These are phyloP conservation scores for Myotis brandtii DNA, from an alignment of 2,113 vertebrate species.

Conservation along the genomic window DNA sequence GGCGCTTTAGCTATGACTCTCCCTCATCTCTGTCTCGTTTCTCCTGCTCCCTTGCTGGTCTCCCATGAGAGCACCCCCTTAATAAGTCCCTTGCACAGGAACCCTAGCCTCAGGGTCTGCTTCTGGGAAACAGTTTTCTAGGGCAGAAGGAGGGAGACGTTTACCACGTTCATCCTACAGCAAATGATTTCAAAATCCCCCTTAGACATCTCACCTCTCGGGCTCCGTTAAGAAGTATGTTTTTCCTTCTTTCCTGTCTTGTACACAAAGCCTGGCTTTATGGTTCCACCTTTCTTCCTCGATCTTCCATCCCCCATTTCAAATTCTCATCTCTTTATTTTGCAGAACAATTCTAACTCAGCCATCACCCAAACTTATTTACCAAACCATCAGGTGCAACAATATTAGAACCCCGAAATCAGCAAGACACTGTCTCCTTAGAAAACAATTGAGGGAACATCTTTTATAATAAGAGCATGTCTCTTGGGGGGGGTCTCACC, in stretches of 20 bases:
- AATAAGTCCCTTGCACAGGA: neutral
- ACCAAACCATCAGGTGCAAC: neutral
- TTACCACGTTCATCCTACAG: neutral
- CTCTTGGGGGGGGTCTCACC: neutral
- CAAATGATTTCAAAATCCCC: neutral
- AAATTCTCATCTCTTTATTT: conserved; percentile 31
- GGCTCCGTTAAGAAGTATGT: neutral
- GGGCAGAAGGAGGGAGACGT: neutral
- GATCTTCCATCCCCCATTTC: neutral
- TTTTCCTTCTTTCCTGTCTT: neutral
- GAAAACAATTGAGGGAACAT: neutral
- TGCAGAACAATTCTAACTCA: neutral
- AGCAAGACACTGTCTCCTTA: neutral
- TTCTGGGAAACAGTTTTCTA: conserved; percentile 29
- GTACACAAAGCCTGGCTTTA: neutral
- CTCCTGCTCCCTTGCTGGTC: neutral
- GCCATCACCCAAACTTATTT: neutral
- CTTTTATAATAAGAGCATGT: neutral
- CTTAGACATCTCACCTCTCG: neutral
- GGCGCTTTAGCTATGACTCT: neutral
- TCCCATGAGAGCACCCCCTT: neutral
- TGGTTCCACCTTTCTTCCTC: neutral
- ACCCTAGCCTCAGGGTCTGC: neutral
- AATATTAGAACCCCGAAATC: neutral
- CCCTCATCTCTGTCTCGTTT: neutral